Evolutionary conservation across 2,888 invertebrate species (phyloP).

Genomic region (Cenopis cana): DNA sequence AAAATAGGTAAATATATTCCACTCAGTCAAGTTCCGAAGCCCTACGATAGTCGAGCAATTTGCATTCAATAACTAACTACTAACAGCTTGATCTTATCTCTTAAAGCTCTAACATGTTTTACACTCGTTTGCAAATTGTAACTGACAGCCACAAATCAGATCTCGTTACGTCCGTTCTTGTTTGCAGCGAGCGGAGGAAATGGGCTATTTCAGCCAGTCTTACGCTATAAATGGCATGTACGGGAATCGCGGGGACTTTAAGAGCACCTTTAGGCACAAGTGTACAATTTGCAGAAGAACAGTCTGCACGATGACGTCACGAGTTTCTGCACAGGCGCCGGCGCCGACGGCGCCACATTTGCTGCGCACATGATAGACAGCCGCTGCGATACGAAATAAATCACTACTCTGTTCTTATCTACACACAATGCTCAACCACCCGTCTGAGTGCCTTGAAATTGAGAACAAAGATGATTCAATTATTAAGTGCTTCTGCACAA

Average conservation of each 20-base stretch:
- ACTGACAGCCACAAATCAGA: conserved; percentile 73
- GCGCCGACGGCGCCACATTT: conserved; percentile 76
- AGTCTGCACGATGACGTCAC: conserved; percentile 65
- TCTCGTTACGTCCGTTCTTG: conserved; percentile 57
- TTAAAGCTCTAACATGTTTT: conserved; percentile 69
- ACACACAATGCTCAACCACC: conserved; percentile 52
- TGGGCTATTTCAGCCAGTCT: conserved; percentile 54
- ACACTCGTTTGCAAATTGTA: conserved; percentile 80
- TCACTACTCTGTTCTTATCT: conserved; percentile 69
- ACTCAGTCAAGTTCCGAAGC: conserved; percentile 61
- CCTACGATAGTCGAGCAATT: conserved; percentile 65
- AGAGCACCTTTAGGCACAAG: conserved; percentile 50
- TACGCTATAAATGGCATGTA: conserved; percentile 52
- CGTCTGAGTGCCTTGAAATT: conserved; percentile 52
- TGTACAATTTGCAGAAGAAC: conserved; percentile 49
- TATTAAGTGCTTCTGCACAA: conserved; percentile 7
- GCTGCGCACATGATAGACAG: conserved; percentile 76
- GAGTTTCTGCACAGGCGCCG: conserved; percentile 66
- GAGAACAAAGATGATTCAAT: conserved; percentile 18
- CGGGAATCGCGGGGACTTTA: conserved; percentile 43
- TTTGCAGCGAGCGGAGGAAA: conserved; percentile 54
- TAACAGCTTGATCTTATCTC: conserved; percentile 73
- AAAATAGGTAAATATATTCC: conserved; percentile 69
- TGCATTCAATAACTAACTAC: conserved; percentile 73
- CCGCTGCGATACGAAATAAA: conserved; percentile 70